Conservation (phyloP, 2,888 invertebrate genomes). For the Megaustenia siamemsis region DNA sequence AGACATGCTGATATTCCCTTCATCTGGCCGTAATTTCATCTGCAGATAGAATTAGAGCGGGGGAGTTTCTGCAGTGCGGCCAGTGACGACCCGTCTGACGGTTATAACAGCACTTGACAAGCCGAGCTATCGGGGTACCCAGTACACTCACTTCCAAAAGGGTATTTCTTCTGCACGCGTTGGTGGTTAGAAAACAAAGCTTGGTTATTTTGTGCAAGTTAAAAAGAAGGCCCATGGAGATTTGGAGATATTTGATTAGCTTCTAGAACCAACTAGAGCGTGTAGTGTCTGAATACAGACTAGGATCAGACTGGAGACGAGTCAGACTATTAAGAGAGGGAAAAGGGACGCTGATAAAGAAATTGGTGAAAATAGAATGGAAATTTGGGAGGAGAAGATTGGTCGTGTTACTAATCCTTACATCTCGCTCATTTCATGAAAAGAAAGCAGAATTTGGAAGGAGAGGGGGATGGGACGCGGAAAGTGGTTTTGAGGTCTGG, state of each 20-base stretch:
- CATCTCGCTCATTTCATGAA: too few relatives aligned
- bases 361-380: neutral
- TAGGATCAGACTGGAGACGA: neutral
- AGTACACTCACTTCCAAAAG: conserved; percentile 3
- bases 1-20: conserved; percentile 42
- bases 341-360: neutral
- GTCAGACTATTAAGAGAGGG: neutral
- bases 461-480: neutral
- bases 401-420: neutral
- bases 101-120: conserved; percentile 13
- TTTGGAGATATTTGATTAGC: conserved; percentile 52
- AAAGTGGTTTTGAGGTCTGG: neutral
- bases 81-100: neutral
- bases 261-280: conserved; percentile 38
- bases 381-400: neutral
- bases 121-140: conserved; percentile 2
- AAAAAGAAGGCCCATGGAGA: conserved; percentile 43
- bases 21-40: conserved; percentile 50
- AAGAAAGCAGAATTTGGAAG: neutral
- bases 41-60: conserved; percentile 50
- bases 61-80: conserved; percentile 17
- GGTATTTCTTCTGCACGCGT: conserved; percentile 46
- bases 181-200: conserved; percentile 47
- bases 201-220: conserved; percentile 39
- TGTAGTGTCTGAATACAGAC: conserved; percentile 1